A percentile compares a stretch with the other conserved stretches of the same genome.
Evolutionary conservation across 2,113 vertebrate species (phyloP).

Genomic region (Montifringilla adamsi): DNA sequence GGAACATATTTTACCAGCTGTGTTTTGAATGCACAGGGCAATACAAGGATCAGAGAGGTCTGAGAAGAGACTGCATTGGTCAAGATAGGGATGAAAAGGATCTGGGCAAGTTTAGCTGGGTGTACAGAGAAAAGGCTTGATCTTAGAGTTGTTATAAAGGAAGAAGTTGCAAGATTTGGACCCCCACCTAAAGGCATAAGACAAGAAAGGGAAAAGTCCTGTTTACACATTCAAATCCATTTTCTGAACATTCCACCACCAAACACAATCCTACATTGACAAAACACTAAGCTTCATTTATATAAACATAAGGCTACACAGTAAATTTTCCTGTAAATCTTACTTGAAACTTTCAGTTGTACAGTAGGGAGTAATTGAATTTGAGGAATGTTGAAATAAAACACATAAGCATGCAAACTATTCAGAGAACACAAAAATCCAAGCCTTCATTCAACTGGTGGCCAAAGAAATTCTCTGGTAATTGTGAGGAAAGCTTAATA

Average conservation of each 20-base stretch:
- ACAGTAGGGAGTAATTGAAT: background rate
- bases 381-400: background rate
- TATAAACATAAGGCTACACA: background rate
- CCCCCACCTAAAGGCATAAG: slow-evolving; percentile 43
- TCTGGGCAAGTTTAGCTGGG: slow-evolving; percentile 58
- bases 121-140: slow-evolving; percentile 52
- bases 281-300: background rate
- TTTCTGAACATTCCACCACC: background rate
- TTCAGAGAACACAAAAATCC: background rate
- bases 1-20: slow-evolving; percentile 61
- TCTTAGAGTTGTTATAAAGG: slow-evolving; percentile 52
- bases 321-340: background rate
- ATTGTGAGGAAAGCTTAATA: background rate
- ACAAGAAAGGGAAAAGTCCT: slow-evolving; percentile 50
- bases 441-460: background rate
- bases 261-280: background rate
- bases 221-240: slow-evolving; percentile 28
- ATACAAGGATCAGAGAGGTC: slow-evolving; percentile 51
- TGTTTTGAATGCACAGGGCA: slow-evolving; percentile 57
- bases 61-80: slow-evolving; percentile 59
- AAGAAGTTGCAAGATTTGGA: slow-evolving; percentile 51
- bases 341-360: background rate
- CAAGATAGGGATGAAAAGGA: slow-evolving; percentile 61
- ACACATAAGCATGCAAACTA: background rate
- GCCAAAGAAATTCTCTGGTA: background rate